Evolutionary conservation across 1,140 invertebrate species (phyloP).

Genomic region (Tribolium madens): DNA sequence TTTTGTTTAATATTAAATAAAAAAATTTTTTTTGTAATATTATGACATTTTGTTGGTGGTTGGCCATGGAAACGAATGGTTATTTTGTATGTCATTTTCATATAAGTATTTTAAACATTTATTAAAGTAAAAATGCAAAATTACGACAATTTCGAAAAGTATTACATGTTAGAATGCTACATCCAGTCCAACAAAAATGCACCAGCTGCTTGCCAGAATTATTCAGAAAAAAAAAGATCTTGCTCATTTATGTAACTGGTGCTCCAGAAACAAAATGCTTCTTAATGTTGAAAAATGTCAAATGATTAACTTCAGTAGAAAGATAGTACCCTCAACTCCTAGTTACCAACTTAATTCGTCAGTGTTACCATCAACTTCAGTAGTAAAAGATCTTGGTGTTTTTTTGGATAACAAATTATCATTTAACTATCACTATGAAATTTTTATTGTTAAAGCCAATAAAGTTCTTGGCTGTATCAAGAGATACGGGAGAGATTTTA

Average conservation of each 20-base stretch:
- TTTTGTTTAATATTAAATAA: no score
- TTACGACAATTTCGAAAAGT: no score
- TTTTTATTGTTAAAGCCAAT: not conserved
- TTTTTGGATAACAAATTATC: constrained; percentile 1
- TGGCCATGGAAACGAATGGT: no score
- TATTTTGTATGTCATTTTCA: no score
- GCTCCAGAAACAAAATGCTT: not conserved
- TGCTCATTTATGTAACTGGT: constrained; percentile 1
- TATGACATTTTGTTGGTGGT: no score
- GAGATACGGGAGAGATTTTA: not conserved
- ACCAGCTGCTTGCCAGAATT: no score
- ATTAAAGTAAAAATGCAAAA: no score
- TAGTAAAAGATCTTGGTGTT: constrained; percentile 7
- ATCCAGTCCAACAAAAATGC: no score
- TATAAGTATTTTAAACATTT: no score
- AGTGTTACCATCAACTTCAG: not conserved
- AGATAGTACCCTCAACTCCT: not conserved
- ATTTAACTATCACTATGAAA: constrained; percentile 4
- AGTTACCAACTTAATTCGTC: not conserved
- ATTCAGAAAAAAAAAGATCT: not conserved
- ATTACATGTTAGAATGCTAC: no score
- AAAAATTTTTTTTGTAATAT: no score
- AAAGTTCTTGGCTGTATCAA: not conserved
- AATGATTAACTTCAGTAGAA: constrained; percentile 6
- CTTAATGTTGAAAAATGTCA: not conserved